Evolutionary conservation across 2,888 invertebrate species (phyloP).

Genomic region (Hypsopygia costalis): DNA sequence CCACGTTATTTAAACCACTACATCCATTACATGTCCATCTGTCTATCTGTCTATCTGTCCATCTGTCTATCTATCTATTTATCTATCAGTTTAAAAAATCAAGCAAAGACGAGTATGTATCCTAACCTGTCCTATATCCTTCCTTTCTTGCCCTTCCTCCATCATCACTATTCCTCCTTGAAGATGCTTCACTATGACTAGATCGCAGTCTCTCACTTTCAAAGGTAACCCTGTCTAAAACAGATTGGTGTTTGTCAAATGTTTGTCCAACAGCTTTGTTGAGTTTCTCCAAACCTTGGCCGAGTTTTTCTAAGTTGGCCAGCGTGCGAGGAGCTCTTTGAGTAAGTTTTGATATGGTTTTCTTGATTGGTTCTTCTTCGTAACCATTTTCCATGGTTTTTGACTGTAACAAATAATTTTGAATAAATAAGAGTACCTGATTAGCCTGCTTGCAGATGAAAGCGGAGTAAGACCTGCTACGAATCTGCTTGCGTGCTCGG

Average conservation of each 20-base stretch:
- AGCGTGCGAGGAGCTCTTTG: slow-evolving; percentile 35
- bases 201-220: slow-evolving; percentile 56
- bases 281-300: slow-evolving; percentile 27
- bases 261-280: slow-evolving; percentile 29
- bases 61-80: no score
- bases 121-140: slow-evolving; percentile 45
- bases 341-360: slow-evolving; percentile 29
- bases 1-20: no score
- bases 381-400: slow-evolving; percentile 54
- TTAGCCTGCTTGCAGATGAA: no score
- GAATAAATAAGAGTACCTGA: not conserved
- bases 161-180: slow-evolving; percentile 66
- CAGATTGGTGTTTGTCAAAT: slow-evolving; percentile 32
- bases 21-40: no score
- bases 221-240: slow-evolving; percentile 52
- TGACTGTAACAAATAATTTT: slow-evolving; percentile 21
- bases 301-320: slow-evolving; percentile 25
- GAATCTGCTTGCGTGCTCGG: no score
- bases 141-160: slow-evolving; percentile 46
- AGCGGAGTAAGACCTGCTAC: no score
- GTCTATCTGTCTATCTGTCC: no score
- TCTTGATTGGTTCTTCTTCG: slow-evolving; percentile 47
- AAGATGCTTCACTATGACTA: slow-evolving; percentile 59
- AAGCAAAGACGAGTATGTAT: not conserved
- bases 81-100: no score